Evolutionary conservation across 2,888 invertebrate species (phyloP).

Genomic region (Protodeltote pygarga): DNA sequence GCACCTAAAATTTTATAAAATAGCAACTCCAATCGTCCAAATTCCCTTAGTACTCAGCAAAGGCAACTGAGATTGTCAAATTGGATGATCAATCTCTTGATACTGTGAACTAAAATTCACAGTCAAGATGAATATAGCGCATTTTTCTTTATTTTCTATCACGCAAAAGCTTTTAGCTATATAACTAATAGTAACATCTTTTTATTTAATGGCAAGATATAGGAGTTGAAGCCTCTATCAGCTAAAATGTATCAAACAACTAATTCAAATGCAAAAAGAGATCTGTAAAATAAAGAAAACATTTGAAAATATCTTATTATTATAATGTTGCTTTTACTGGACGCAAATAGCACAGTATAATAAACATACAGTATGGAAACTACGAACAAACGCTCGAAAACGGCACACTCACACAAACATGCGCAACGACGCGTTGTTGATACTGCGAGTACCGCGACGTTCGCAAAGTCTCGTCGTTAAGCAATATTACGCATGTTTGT

Average conservation of each 20-base stretch:
- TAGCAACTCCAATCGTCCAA: conserved; percentile 57
- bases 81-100: conserved; percentile 35
- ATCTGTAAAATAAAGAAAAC: conserved; percentile 56
- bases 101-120: conserved; percentile 57
- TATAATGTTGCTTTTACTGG: conserved; percentile 19
- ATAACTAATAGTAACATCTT: conserved; percentile 41
- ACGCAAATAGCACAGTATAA: conserved; percentile 46
- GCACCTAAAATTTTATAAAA: conserved; percentile 4
- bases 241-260: conserved; percentile 53
- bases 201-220: conserved; percentile 43
- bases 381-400: too few species aligned
- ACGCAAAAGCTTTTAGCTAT: conserved; percentile 21
- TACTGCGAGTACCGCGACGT: too few species aligned
- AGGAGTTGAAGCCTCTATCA: conserved; percentile 29
- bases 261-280: conserved; percentile 70
- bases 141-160: conserved; percentile 6
- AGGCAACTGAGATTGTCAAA: conserved; percentile 64
- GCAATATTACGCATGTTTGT: too few species aligned
- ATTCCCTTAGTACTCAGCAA: conserved; percentile 67
- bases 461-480: too few species aligned
- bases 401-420: too few species aligned
- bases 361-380: too few species aligned
- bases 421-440: too few species aligned
- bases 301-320: conserved; percentile 23
- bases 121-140: conserved; percentile 45